Evolutionary conservation across 1,140 invertebrate species (phyloP).

Genomic region (Scaptomyza graminum): DNA sequence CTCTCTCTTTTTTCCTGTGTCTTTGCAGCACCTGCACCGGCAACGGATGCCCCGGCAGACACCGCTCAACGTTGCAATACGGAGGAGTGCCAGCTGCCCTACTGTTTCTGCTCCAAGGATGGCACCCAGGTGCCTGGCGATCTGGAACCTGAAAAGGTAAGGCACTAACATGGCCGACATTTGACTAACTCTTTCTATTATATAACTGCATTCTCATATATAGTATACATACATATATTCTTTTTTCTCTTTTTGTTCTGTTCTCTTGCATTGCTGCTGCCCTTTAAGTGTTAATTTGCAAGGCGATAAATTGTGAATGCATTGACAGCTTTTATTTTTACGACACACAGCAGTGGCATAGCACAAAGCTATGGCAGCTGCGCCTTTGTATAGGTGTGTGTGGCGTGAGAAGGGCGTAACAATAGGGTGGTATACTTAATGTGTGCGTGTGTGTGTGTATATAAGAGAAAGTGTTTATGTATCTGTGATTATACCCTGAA

Average conservation of each 20-base stretch:
- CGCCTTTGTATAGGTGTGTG: slow-evolving; percentile 6
- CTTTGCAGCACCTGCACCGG: slow-evolving; percentile 89
- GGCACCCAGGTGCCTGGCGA: slow-evolving; percentile 93
- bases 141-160: slow-evolving; percentile 91
- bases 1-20: slow-evolving; percentile 13
- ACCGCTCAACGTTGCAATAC: slow-evolving; percentile 91
- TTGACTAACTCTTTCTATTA: slow-evolving; percentile 3
- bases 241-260: slow-evolving; percentile 4
- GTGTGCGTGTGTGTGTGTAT: neutral
- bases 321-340: slow-evolving; percentile 82
- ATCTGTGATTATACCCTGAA: slow-evolving; percentile 3
- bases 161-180: slow-evolving; percentile 13
- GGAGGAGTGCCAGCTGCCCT: slow-evolving; percentile 91
- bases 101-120: slow-evolving; percentile 97
- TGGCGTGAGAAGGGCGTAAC: slow-evolving; percentile 10
- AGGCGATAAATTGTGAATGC: slow-evolving; percentile 73
- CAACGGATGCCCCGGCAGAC: slow-evolving; percentile 91
- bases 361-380: slow-evolving; percentile 50
- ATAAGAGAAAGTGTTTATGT: neutral
- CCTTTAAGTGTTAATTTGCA: slow-evolving; percentile 80
- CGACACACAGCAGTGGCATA: slow-evolving; percentile 41
- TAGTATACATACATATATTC: neutral
- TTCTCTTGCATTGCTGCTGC: slow-evolving; percentile 39
- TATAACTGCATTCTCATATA: neutral
- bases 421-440: neutral